phyloP scores from a whole-genome alignment of 2,113 vertebrate genomes.

The Saimiri boliviensis region DNA sequence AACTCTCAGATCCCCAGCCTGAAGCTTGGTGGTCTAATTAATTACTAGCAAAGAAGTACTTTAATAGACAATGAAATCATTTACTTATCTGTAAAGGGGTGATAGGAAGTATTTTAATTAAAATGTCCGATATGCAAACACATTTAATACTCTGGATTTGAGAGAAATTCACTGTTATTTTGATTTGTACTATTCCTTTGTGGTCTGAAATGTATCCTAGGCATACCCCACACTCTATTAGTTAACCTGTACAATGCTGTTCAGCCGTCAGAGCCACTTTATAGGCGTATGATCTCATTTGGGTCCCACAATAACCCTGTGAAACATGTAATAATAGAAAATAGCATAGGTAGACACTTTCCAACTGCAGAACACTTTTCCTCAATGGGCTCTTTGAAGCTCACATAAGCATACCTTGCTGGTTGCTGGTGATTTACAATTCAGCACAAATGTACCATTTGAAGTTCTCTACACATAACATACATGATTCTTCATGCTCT shows the following conservation, averaged over 20 bases:
- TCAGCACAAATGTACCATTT: neutral
- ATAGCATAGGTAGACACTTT: neutral
- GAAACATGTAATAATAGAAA: neutral
- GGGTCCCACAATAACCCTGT: neutral
- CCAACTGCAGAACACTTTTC: neutral
- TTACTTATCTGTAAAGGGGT: conserved; percentile 31
- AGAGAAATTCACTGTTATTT: neutral
- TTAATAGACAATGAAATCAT: conserved; percentile 50
- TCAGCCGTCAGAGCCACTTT: neutral
- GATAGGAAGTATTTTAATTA: conserved; percentile 44
- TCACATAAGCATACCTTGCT: neutral
- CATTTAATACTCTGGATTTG: neutral
- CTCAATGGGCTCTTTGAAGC: neutral
- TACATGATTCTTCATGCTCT: rapidly evolving
- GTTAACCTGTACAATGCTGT: neutral
- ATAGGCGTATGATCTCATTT: neutral
- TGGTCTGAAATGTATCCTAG: neutral
- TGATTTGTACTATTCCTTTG: conserved; percentile 17
- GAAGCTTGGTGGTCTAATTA: conserved; percentile 2
- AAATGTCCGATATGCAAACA: conserved; percentile 9
- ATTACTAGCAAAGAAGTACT: conserved; percentile 39
- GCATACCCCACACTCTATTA: neutral
- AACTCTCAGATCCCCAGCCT: neutral
- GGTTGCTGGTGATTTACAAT: neutral
- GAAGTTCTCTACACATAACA: neutral